phyloP scores from a whole-genome alignment of 2,797 vertebrate species.

The Oceanodroma leucorhoa region DNA sequence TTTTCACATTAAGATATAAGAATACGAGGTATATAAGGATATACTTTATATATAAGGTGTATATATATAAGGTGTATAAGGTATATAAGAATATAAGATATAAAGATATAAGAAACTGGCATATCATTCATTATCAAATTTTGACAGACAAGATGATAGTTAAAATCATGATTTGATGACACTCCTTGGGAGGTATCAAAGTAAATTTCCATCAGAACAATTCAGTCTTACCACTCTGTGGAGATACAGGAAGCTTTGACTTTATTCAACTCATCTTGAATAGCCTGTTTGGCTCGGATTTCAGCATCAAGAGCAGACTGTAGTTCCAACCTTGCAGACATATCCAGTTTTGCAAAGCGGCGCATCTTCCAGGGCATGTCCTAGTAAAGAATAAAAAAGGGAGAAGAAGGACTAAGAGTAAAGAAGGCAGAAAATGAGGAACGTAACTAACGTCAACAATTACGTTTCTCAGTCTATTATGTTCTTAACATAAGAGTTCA shows the following conservation, averaged over 20 bases:
- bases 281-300: constrained; percentile 95
- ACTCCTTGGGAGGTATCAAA: background rate
- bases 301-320: constrained; percentile 96
- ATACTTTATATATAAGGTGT: no score
- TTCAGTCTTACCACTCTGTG: constrained; percentile 89
- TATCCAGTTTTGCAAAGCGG: constrained; percentile 96
- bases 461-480: background rate
- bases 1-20: background rate
- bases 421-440: background rate
- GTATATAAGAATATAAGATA: no score
- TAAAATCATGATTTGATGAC: background rate
- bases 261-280: constrained; percentile 96
- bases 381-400: constrained; percentile 63
- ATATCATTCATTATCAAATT: background rate
- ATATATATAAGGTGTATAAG: no score
- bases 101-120: background rate
- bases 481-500: background rate
- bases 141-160: background rate
- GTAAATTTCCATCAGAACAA: background rate
- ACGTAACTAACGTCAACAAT: background rate
- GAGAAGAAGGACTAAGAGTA: background rate
- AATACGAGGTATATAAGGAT: no score
- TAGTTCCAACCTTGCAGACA: constrained; percentile 96
- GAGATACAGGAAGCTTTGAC: constrained; percentile 92
- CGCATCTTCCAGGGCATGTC: constrained; percentile 99